Evolutionary conservation across 30 jellyfish, hydroid and myxozoan genomes (phyloP).

Genomic region (Aurelia sp.): DNA sequence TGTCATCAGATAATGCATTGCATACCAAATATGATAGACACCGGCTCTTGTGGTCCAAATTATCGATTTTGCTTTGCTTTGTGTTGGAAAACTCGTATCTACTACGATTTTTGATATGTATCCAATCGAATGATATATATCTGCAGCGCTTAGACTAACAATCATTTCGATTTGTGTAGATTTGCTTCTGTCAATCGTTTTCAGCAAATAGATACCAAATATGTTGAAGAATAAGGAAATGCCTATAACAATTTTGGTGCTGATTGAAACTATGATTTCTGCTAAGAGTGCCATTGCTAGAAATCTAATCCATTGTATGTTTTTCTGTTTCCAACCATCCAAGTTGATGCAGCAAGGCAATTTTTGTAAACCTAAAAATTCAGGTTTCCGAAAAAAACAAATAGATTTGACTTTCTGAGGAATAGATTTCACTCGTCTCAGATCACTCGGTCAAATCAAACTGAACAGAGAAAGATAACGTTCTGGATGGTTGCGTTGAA

Average conservation of each 20-base stretch:
- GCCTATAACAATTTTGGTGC: conserved; percentile 8
- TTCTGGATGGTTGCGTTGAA: no score
- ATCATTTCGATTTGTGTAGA: conserved; percentile 15
- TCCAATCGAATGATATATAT: conserved; percentile 25
- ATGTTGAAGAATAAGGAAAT: conserved; percentile 16
- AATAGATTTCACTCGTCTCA: no score
- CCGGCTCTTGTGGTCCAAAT: conserved; percentile 44
- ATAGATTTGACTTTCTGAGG: no score
- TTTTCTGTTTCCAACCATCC: no score
- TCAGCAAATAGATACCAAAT: conserved; percentile 21
- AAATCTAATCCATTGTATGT: no score
- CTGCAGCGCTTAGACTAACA: conserved; percentile 36
- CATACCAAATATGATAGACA: conserved; percentile 48
- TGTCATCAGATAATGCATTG: conserved; percentile 25
- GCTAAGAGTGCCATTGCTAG: no score
- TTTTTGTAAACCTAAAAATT: no score
- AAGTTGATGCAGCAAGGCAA: no score
- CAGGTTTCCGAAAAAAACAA: no score
- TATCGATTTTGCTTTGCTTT: conserved; percentile 11
- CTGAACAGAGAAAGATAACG: no score
- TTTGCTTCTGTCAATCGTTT: neutral
- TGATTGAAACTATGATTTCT: no score
- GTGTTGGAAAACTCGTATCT: conserved; percentile 11
- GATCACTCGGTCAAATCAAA: no score
- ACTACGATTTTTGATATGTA: conserved; percentile 13